Evolutionary conservation across 2,113 vertebrate species (phyloP), one percentile per base, ranked within the genome.

Genomic region (Microcebus griseorufus): DNA sequence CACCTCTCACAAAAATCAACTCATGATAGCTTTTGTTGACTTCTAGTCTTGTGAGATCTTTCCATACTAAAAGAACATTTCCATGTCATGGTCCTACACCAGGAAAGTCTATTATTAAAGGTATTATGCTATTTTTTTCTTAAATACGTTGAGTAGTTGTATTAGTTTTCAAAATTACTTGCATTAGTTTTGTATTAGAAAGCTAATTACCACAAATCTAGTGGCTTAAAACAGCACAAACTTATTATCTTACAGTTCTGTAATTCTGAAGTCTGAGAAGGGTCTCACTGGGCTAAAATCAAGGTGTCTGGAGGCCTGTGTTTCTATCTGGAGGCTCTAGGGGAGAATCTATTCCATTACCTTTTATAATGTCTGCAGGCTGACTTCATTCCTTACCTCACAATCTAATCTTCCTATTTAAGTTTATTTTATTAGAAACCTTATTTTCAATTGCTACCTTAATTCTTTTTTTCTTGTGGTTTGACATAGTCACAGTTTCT

Each of bases 121-220:
- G 2, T 22, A 45, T 78, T 85, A n/a, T 42, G n/a, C 4, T 78
- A 37, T 4, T 81, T 79, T 58, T 22, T 85, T 1, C 14, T 70
- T 69, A 80, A 84, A 32, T n/a, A 58, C 48, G 2, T 65, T 75
- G 1, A 67, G 4, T 0, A 37, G 14, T 65, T 60, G 0, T 6
- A 53, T 55, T 80, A 42, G 1, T 67, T 92, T 96, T 65, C 45
- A 76, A 78, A 79, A 64, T 86, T 53, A 87, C 5, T 29, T 65
- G 6, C 60, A 20, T 23, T 62, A 4, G 27, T n/a, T 75, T 64
- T 89, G 3, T 62, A 55, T 60, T 85, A 48, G 2, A 81, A 94
- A 87, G 48, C 45, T 22, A 82, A 69, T 17, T 64, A 23, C 78
- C 62, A 42, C n/a, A 82, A 76, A 70, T 7, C 45, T 32, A 37